These are phyloP conservation scores for Agrilus mali DNA, from an alignment of 2,888 invertebrate genomes.

Conservation along the genomic window DNA sequence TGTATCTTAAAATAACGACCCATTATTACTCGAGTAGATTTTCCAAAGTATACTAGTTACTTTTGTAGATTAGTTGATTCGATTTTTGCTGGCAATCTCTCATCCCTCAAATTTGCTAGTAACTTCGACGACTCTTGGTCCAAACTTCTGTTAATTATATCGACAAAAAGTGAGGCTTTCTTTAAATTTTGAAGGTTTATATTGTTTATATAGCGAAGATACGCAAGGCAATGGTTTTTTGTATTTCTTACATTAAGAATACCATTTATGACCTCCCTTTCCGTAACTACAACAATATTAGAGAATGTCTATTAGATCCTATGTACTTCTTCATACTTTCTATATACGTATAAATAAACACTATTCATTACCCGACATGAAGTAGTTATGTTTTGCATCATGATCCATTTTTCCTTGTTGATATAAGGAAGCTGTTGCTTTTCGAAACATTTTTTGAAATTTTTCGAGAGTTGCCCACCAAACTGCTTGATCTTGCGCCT, in stretches of 20 bases:
- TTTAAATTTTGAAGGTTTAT: constrained; percentile 91
- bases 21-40: constrained; percentile 3
- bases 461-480: constrained; percentile 97
- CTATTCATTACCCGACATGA: constrained; percentile 77
- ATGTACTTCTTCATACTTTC: too few relatives aligned
- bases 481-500: constrained; percentile 90
- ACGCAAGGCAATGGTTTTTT: constrained; percentile 90
- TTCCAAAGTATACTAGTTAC: constrained; percentile 34
- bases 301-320: not conserved
- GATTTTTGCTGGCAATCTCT: constrained; percentile 77
- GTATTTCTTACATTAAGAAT: constrained; percentile 86
- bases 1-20: constrained; percentile 48
- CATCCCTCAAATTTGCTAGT: constrained; percentile 79
- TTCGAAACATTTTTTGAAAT: constrained; percentile 88
- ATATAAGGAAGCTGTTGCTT: constrained; percentile 77
- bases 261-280: constrained; percentile 94
- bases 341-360: too few relatives aligned
- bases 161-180: constrained; percentile 89
- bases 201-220: constrained; percentile 91
- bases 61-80: constrained; percentile 81
- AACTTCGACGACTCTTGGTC: constrained; percentile 89
- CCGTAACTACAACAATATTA: constrained; percentile 62
- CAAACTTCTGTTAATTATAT: constrained; percentile 81
- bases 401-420: constrained; percentile 76
- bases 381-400: constrained; percentile 93